These are phyloP conservation scores for Eucera pruinosa DNA, from an alignment of 2,888 invertebrate genomes.

Conservation along the genomic window DNA sequence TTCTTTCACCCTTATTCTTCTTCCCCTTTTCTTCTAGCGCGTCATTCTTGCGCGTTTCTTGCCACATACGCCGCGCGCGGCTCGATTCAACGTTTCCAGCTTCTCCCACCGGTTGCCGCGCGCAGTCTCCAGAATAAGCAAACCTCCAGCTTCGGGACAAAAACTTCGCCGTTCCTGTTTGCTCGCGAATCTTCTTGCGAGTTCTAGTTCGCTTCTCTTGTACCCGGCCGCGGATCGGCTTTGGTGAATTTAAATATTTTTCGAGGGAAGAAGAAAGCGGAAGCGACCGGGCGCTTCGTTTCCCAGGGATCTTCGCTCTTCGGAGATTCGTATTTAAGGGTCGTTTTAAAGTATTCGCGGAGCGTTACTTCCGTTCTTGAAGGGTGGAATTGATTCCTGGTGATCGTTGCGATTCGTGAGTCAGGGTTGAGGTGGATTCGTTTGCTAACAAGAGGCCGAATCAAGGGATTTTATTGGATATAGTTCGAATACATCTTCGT, in stretches of 20 bases:
- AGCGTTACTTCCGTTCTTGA: slow-evolving; percentile 3
- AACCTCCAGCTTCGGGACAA: slow-evolving; percentile 7
- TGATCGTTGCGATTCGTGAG: background rate
- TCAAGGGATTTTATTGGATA: slow-evolving; percentile 31
- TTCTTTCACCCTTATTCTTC: slow-evolving; percentile 49
- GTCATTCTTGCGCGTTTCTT: slow-evolving; percentile 24
- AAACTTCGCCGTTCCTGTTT: background rate
- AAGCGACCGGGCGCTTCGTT: no score
- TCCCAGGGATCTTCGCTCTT: no score
- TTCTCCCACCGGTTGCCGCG: no score
- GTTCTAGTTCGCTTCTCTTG: background rate
- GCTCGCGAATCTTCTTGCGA: slow-evolving; percentile 11
- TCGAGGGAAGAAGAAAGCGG: background rate
- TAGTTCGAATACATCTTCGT: slow-evolving; percentile 22
- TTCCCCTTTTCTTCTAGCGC: no score
- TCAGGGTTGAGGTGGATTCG: slow-evolving; percentile 10
- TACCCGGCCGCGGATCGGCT: background rate
- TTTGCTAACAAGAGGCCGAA: slow-evolving; percentile 54
- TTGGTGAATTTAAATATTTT: slow-evolving; percentile 48
- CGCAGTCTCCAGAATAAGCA: no score
- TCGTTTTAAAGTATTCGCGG: slow-evolving; percentile 28
- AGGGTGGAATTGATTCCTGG: slow-evolving; percentile 15
- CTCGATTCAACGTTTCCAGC: slow-evolving; percentile 37
- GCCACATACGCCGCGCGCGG: slow-evolving; percentile 28
- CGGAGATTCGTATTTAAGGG: slow-evolving; percentile 19